These are phyloP conservation scores for Aegotheles bennettii DNA, from an alignment of 2,113 vertebrate species.

Conservation along the genomic window DNA sequence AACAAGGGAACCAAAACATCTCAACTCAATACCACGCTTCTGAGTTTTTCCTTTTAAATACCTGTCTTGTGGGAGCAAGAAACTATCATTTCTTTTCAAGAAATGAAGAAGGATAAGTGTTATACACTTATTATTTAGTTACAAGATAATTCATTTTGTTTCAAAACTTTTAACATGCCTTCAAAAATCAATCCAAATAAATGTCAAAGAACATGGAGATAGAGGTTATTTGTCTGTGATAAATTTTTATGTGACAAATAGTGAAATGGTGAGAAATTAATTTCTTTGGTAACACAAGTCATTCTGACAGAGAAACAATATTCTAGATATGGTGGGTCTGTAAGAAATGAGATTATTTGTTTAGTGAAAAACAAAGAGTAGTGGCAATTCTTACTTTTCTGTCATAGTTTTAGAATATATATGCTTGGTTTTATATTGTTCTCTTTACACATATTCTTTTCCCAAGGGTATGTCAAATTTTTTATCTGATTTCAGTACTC, in stretches of 20 bases:
- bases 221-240: background rate
- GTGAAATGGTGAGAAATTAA: background rate
- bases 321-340: background rate
- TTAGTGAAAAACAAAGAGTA: background rate
- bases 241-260: conserved; percentile 21
- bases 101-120: background rate
- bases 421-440: background rate
- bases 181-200: conserved; percentile 29
- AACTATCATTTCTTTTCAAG: background rate
- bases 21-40: background rate
- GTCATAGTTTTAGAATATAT: background rate
- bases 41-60: background rate
- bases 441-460: background rate
- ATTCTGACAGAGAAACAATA: background rate
- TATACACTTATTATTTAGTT: background rate
- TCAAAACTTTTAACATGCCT: background rate
- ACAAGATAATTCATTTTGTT: background rate
- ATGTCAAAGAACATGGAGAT: background rate
- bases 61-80: background rate
- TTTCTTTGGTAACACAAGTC: background rate
- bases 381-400: background rate
- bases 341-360: background rate
- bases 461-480: background rate
- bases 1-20: background rate
- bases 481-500: background rate